Percentiles rank a stretch among this genome's conserved stretches.
Evolutionary conservation across 2,888 invertebrate genomes (phyloP).

Genomic region (Blomia tropicalis): DNA sequence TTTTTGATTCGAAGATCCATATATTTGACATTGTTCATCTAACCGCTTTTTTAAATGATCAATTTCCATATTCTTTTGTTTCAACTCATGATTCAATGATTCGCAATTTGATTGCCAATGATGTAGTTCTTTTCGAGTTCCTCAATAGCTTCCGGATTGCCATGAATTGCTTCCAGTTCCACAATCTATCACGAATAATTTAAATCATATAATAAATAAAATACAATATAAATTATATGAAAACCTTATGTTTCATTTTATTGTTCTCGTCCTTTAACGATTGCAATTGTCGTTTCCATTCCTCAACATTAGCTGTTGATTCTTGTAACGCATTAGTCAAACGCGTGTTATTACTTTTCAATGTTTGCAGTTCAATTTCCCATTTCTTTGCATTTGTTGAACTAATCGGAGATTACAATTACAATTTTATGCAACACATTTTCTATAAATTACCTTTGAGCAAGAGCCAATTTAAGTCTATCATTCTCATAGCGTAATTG

Average conservation of each 20-base stretch:
- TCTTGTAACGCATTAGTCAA: constrained; percentile 85
- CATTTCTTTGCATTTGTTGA: constrained; percentile 96
- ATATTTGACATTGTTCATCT: constrained; percentile 27
- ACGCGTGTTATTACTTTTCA: constrained; percentile 88
- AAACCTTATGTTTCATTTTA: constrained; percentile 35
- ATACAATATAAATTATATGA: neutral
- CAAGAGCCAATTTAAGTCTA: constrained; percentile 77
- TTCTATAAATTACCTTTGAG: constrained; percentile 53
- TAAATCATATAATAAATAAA: neutral
- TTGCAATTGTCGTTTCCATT: constrained; percentile 92
- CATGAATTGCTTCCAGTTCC: constrained; percentile 52
- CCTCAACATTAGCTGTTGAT: constrained; percentile 91
- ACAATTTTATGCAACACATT: constrained; percentile 1
- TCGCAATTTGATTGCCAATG: constrained; percentile 61
- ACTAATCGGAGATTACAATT: constrained; percentile 41
- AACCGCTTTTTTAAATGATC: constrained; percentile 24
- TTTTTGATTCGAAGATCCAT: constrained; percentile 28
- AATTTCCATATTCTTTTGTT: constrained; percentile 62
- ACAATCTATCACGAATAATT: constrained; percentile 40
- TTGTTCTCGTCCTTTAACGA: constrained; percentile 39
- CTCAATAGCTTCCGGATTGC: constrained; percentile 52
- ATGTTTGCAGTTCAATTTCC: constrained; percentile 86
- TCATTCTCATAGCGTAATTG: constrained; percentile 95
- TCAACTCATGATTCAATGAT: constrained; percentile 60
- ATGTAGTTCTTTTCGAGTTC: constrained; percentile 58